Conservation (phyloP, 2,113 vertebrate genomes). For the Cynocephalus volans region DNA sequence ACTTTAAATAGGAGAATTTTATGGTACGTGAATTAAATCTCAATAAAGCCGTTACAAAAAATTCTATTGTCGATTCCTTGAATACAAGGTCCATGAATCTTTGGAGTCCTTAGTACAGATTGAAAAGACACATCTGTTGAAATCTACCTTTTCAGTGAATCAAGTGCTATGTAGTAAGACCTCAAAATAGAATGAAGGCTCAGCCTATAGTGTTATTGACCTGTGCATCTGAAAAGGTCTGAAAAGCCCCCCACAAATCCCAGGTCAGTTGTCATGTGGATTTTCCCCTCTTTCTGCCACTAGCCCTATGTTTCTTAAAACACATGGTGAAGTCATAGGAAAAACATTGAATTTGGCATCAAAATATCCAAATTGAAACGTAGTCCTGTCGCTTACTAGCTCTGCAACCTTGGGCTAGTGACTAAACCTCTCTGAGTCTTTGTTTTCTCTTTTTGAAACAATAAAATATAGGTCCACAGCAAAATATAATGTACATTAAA, state of each 20-base stretch:
- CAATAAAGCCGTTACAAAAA: not conserved
- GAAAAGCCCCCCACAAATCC: not conserved
- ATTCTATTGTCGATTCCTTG: not conserved
- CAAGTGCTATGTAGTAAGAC: not conserved
- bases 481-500: not conserved
- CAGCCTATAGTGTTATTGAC: not conserved
- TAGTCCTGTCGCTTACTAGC: not conserved
- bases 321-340: not conserved
- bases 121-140: not conserved
- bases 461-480: not conserved
- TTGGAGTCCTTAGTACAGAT: not conserved
- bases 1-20: not conserved
- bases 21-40: slow-evolving; percentile 31
- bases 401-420: not conserved
- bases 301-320: slow-evolving; percentile 8
- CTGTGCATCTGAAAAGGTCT: slow-evolving; percentile 3
- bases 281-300: slow-evolving; percentile 40
- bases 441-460: slow-evolving; percentile 5
- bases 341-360: slow-evolving; percentile 24
- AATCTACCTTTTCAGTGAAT: not conserved
- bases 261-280: not conserved
- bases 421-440: not conserved
- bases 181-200: not conserved
- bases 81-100: not conserved
- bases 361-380: not conserved